Evolutionary conservation across 1,140 invertebrate species (phyloP), one percentile per base, ranked within the genome.

Genomic region (Lutraria rhynchaena): DNA sequence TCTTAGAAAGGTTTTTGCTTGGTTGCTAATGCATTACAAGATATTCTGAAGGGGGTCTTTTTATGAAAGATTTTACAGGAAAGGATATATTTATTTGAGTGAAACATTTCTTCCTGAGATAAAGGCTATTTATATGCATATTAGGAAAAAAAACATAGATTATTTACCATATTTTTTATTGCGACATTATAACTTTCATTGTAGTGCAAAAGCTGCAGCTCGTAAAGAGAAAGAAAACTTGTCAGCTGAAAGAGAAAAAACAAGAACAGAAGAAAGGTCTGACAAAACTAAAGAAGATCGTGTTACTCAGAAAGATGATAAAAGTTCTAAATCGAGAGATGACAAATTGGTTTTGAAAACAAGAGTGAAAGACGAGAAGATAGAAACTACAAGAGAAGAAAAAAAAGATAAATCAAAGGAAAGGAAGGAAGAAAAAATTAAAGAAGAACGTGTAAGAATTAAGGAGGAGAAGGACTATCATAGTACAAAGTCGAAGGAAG

Each of bases 371-470:
- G 35, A 75, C 63, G 27, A 70, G 70, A 49, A 69, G n/a, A 7
- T 60, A 33, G 61, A 76, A 17, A 41, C 5, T 7, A 41, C 37
- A 15, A 41, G 15, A 15, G 37, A 41, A 41, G 37, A 41, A 41
- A 77, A 49, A 63, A 78, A 69, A 73, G 78, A 80, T 51, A 70
- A 51, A 35, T 46, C 46, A 24, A 70, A 69, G 41, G 71, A 81
- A 85, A 87, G 58, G 70, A 86, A 46, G 74, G 78, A 82, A 58
- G 71, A 70, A 19, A 60, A 53, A 77, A 83, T 22, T 67, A 77
- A 74, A 46, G 83, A 83, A 58, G 87, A 85, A 83, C 51, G 80
- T 80, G n/a, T n/a, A n/a, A 29, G 85, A 87, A 31, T 37, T 78
- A 31, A 85, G 81, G 63, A 49, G 3, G 63, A 27, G 9, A n/a